phyloP scores from a whole-genome alignment of 2,113 vertebrate species.

The Macrotis lagotis region DNA sequence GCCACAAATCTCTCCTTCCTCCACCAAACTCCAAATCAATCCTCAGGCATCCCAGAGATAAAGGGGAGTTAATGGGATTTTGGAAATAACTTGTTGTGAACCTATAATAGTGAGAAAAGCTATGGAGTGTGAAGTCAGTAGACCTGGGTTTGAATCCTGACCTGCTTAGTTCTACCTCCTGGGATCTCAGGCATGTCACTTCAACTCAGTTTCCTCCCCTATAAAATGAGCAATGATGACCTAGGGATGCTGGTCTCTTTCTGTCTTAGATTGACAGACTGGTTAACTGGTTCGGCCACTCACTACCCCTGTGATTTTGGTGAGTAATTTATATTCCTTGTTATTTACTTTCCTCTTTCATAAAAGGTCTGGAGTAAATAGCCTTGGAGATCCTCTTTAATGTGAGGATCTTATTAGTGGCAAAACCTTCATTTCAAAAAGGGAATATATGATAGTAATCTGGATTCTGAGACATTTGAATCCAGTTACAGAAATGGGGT shows the following conservation, averaged over 20 bases:
- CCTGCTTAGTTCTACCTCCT: neutral
- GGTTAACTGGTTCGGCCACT: neutral
- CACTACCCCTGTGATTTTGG: neutral
- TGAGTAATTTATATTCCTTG: neutral
- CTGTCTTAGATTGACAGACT: neutral
- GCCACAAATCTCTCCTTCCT: constrained; percentile 51
- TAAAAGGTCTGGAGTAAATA: neutral
- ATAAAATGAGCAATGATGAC: neutral
- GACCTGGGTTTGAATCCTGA: neutral
- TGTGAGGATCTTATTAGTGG: neutral
- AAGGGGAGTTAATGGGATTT: constrained; percentile 11
- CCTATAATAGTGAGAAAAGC: neutral
- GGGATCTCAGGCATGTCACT: neutral
- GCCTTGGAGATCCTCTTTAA: neutral
- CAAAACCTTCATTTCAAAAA: neutral
- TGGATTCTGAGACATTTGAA: neutral
- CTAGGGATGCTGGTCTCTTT: neutral
- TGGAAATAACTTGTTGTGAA: neutral
- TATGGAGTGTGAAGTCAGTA: neutral
- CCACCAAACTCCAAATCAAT: constrained; percentile 36
- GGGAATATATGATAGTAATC: constrained; percentile 3
- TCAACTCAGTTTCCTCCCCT: neutral
- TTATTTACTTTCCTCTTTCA: neutral
- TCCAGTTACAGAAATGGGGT: neutral
- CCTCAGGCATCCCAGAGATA: constrained; percentile 25